Base-by-base conservation (phyloP, 2,888 invertebrate species). In the Tetragonisca angustula region DNA sequence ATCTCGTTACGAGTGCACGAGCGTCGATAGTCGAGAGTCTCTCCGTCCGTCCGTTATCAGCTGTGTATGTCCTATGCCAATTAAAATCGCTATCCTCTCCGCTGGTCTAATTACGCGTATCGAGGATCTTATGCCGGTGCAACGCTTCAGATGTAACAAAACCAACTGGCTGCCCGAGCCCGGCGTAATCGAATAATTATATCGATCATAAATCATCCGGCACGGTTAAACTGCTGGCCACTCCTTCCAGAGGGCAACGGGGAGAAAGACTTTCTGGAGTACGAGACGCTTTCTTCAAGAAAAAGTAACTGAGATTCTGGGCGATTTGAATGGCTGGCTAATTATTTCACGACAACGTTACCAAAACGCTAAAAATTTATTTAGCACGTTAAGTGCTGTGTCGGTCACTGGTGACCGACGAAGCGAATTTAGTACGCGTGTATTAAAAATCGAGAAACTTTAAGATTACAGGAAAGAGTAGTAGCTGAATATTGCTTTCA, bases 141-240 rank as follows among this genome's bases (percentile, higher is more conserved):
- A 50, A 21, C 32, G 61, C 24, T 9, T 17, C 27, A 15, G 4
- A n/a, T 56, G 17, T 32, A 69, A 69, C 73, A 81, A 81, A 73
- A 81, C 72, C 54, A 15, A 54, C 24, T 27, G 19, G 27, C 9
- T 6, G 24, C 19, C 56, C 49, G 32, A 64, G 21, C 56, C n/a
- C 32, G 59, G 32, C 27, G 71, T 73, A 64, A 77, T 77, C 76
- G 74, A 74, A 86, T 74, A 78, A 82, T 80, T 80, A 87, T 74
- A 79, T 82, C 74, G 84, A 84, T 85, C 75, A 65, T 79, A 85
- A 86, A 77, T 88, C 78, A 87, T 73, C 19, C 65, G 49, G 67
- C 68, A n/a, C 75, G 72, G 84, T 78, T 83, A 74, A 88, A 61
- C 68, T 6, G 49, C 54, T 13, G 61, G 77, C 65, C 71, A 52